Base-by-base conservation (phyloP, 2,113 vertebrate species). In the Mus spicilegus region DNA sequence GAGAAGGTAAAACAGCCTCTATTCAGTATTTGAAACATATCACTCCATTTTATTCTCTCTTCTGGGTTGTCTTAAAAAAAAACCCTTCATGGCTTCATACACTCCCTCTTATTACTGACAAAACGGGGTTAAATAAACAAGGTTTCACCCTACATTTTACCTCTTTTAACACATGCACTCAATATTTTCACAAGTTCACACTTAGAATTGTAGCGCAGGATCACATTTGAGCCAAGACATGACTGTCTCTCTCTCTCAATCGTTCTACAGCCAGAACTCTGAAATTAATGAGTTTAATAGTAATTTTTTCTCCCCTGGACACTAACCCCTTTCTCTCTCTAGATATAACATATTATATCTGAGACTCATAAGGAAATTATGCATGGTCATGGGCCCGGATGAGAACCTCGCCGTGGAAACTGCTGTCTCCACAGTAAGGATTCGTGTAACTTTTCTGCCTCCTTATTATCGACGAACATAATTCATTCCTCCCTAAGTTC, bases 401-500 rank as follows among this genome's bases (percentile, higher is more conserved):
- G 87, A 56, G 87, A 96, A 93, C 70, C 86, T 92, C 93, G 16
- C 14, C 10, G 69, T 30, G 24, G 82, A 94, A 93, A 93, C 13
- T 73, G 69, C 93, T 82, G 42, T 87, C 90, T 9, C 73, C 8
- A 42, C 51, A 85, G 91, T 77, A 94, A 89, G 90, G 24, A 91
- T 42, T 67, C 91, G 36, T n/a, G 49, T 46, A 93, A 96, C 96
- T 97, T 97, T 81, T 89, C 73, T 77, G 46, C 93, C 81, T 96
- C 65, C 58, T 97, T 92, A 49, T 96, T 94, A 96, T 93, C 95
- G 39, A 85, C 36, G 93, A 36, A 58, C 86, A 94, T 97, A 97
- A 98, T 92, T 98, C 97, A 96, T 95, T 93, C 87, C 95, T 97
- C 69, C 86, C 51, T 73, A 82, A 94, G 63, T 93, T 97, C 86